These are phyloP conservation scores for Puffinus mauretanicus DNA, from an alignment of 2,113 vertebrate species.

Conservation along the genomic window DNA sequence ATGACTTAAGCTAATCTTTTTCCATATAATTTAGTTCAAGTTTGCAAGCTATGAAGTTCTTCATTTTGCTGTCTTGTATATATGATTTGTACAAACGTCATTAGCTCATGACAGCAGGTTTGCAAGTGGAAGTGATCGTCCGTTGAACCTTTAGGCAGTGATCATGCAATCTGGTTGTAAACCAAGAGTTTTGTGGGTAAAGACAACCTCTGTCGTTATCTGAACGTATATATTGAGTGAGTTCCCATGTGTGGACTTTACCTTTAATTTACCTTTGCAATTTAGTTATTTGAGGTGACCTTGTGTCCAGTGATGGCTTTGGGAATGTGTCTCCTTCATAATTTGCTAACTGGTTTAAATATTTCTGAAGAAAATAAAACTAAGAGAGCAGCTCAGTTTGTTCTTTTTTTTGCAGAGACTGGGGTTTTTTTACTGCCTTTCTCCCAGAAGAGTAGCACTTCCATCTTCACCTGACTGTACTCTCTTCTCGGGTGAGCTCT, in stretches of 20 bases:
- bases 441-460: background rate
- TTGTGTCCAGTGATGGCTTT: background rate
- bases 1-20: background rate
- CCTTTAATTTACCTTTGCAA: background rate
- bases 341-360: background rate
- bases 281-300: background rate
- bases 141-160: background rate
- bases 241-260: background rate
- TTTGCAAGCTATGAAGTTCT: background rate
- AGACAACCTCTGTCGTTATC: background rate
- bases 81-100: background rate
- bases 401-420: background rate
- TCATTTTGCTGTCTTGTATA: background rate
- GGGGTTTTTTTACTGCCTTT: background rate
- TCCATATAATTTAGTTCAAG: background rate
- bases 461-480: background rate
- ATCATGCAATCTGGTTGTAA: background rate
- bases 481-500: background rate
- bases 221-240: background rate
- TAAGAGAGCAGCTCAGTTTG: background rate
- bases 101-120: background rate
- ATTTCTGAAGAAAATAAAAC: background rate
- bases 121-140: background rate
- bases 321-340: background rate
- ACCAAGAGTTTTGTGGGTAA: background rate